A percentile compares a stretch with the other conserved stretches of the same genome.
These are phyloP conservation scores for Odontesthes bonariensis DNA, from an alignment of 2,113 vertebrate genomes.

Conservation along the genomic window DNA sequence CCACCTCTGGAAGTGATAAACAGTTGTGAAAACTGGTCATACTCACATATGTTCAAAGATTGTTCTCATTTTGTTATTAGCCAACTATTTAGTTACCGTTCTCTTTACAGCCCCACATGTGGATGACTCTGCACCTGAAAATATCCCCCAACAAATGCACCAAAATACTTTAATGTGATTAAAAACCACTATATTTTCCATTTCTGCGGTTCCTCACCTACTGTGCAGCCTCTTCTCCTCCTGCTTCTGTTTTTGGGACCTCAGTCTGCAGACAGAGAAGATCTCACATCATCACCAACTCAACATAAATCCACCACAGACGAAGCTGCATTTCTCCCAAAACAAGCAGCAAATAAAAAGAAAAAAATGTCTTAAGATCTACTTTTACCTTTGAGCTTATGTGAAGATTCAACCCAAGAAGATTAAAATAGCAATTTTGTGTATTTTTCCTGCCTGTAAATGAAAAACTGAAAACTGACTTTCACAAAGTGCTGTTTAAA, in stretches of 20 bases:
- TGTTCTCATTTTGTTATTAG: no score
- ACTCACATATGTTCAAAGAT: no score
- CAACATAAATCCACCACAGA: neutral
- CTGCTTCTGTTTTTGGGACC: slow-evolving; percentile 40
- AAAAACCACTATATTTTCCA: neutral
- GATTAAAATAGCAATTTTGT: no score
- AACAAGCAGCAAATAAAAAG: neutral
- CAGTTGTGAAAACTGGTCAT: no score
- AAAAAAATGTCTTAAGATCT: neutral
- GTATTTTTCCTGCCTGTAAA: no score
- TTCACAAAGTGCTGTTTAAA: no score
- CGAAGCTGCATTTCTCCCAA: slow-evolving; percentile 3
- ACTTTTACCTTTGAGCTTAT: neutral
- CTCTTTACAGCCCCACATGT: no score
- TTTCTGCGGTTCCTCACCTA: slow-evolving; percentile 53
- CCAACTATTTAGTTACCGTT: no score
- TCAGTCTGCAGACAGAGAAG: slow-evolving; percentile 40
- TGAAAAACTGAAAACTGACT: no score
- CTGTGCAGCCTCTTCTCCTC: slow-evolving; percentile 46
- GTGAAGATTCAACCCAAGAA: neutral
- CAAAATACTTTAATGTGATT: neutral
- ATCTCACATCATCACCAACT: slow-evolving; percentile 5
- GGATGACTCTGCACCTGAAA: no score
- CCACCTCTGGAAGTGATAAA: no score
- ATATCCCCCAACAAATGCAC: no score